Base-by-base conservation (phyloP, 2,797 vertebrate species). In the Sebastes taczanowskii region DNA sequence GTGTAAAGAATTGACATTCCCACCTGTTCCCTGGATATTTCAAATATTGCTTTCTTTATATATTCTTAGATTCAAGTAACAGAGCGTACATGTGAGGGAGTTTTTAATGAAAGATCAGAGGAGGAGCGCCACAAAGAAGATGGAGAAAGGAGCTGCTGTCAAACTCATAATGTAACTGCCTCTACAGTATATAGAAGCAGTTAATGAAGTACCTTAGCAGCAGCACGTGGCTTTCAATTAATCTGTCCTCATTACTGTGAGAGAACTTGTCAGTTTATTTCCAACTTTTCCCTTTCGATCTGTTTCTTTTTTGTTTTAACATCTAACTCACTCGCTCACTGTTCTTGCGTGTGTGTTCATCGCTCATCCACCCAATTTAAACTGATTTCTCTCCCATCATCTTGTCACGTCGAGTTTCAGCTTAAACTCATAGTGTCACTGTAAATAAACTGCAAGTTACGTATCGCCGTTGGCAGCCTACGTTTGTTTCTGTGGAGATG, bases 71-170 rank as follows among this genome's bases (percentile, higher is more conserved):
- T 69, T 82, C 38, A 34, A 34, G 46, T 72, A 68, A 74, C 42
- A 42, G 71, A 10, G 68, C 38, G 32, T 10, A 14, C 61, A 35
- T 9, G 10, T 69, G 88, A 77, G 86, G 85, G 81, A 14, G 84
- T 84, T 77, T 76, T 85, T 86, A 91, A 90, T 91, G 79, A 84
- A 90, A 87, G 66, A 89, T 89, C 81, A 85, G 42, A 77, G 29
- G 59, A 67, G 20, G 59, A 61, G 29, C 66, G 61, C 71, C 22
- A 55, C 46, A 53, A 11, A 78, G 59, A 78, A 79, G 67, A 81
- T 73, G 75, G 80, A 78, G 58, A 83, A 79, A 55, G 49, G 53
- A 76, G 66, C 75, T 62, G 68, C 89, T 88, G 89, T 91, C 86
- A 88, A 85, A 83, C 62, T 82, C 77, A 58, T 74, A 80, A 84